These are phyloP conservation scores for Microtus richardsoni DNA, from an alignment of 2,113 vertebrate genomes.

Conservation along the genomic window DNA sequence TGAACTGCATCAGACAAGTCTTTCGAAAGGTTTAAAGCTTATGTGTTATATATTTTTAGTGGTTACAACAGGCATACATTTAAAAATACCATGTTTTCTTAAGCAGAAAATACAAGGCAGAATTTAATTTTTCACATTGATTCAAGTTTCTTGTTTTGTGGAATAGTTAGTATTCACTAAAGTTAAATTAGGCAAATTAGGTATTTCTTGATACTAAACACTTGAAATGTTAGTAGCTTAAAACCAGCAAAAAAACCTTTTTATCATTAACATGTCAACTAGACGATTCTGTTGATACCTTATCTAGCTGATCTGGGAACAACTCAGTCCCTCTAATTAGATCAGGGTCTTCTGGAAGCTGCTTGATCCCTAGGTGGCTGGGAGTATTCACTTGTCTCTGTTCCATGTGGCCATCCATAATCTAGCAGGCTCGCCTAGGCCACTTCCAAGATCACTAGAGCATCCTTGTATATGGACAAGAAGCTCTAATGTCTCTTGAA, in stretches of 20 bases:
- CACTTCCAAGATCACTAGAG: neutral
- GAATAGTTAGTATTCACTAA: conserved; percentile 22
- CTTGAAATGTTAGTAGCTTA: neutral
- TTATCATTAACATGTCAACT: neutral
- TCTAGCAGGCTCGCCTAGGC: neutral
- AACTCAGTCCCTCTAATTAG: neutral
- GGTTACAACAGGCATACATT: neutral
- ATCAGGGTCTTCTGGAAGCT: neutral
- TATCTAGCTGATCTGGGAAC: neutral
- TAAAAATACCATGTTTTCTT: conserved; percentile 8
- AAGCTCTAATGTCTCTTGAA: neutral
- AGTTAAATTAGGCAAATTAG: neutral
- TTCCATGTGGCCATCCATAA: neutral
- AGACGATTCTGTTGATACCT: neutral
- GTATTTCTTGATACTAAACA: neutral
- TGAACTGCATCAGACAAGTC: neutral
- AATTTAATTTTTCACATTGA: conserved; percentile 12
- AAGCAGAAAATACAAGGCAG: neutral
- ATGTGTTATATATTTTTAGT: neutral
- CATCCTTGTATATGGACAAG: neutral
- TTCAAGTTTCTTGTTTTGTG: neutral
- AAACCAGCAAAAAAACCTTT: neutral
- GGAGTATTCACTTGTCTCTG: neutral
- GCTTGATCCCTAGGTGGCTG: neutral
- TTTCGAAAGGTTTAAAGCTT: conserved; percentile 23